Conservation (phyloP, 2,888 invertebrate species). For the Heliconius sara region DNA sequence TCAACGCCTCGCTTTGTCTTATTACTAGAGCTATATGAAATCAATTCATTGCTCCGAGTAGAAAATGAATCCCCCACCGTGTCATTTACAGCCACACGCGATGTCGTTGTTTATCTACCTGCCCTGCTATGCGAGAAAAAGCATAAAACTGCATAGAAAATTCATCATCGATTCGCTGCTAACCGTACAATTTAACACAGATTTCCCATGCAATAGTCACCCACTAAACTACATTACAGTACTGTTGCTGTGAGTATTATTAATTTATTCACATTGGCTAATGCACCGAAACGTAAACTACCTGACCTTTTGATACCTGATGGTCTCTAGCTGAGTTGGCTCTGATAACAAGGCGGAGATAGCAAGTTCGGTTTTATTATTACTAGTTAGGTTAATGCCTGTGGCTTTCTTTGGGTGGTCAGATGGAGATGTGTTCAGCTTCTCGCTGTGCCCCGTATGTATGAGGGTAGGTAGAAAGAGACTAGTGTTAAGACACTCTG, state of each 20-base stretch:
- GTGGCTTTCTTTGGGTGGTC: neutral
- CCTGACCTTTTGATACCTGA: neutral
- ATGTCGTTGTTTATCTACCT: too few relatives aligned
- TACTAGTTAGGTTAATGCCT: too few relatives aligned
- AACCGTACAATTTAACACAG: conserved; percentile 5
- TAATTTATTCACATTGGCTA: conserved; percentile 27
- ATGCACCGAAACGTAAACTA: neutral
- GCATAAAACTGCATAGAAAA: neutral
- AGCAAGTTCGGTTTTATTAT: too few relatives aligned
- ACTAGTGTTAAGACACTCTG: too few relatives aligned
- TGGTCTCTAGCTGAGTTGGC: neutral
- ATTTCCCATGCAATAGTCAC: conserved; percentile 32
- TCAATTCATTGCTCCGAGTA: too few relatives aligned
- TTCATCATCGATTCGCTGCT: neutral
- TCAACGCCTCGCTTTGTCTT: too few relatives aligned
- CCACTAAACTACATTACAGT: conserved; percentile 21
- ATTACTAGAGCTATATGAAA: too few relatives aligned
- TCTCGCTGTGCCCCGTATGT: too few relatives aligned
- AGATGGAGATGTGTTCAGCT: neutral
- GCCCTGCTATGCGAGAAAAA: neutral
- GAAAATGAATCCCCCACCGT: too few relatives aligned
- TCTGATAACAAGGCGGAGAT: too few relatives aligned
- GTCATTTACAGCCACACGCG: too few relatives aligned
- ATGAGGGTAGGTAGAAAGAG: too few relatives aligned
- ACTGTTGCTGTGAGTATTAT: conserved; percentile 24